These are phyloP conservation scores for Phataginus tetradactyla DNA, from an alignment of 2,797 vertebrate species.

Conservation along the genomic window DNA sequence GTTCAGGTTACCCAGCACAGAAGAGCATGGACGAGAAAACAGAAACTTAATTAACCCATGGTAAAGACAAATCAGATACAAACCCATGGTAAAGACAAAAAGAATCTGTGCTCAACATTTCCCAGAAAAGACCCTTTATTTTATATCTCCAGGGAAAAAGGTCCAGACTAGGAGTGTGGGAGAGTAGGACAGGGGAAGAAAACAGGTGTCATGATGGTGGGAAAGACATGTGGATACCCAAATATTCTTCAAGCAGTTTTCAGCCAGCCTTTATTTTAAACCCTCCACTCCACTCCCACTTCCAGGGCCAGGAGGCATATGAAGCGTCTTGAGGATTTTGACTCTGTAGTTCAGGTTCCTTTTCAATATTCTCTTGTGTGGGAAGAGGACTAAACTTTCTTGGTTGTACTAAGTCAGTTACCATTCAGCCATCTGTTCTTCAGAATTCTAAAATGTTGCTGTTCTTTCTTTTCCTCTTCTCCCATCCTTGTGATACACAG, in stretches of 20 bases:
- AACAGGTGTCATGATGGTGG: background rate
- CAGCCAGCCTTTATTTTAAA: background rate
- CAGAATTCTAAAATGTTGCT: background rate
- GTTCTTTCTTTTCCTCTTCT: background rate
- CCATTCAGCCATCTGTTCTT: background rate
- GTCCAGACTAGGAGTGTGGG: background rate
- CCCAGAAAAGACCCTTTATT: background rate
- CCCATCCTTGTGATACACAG: background rate
- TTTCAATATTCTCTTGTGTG: background rate
- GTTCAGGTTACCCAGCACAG: background rate
- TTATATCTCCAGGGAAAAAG: background rate
- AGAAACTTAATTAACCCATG: background rate
- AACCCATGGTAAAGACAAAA: background rate
- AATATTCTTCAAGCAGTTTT: background rate
- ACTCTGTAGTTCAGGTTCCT: background rate
- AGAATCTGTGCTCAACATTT: background rate
- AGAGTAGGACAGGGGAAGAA: accelerated
- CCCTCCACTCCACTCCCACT: background rate
- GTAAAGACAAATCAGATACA: background rate
- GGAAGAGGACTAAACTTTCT: background rate
- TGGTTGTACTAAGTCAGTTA: background rate
- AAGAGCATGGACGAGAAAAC: background rate
- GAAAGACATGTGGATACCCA: background rate
- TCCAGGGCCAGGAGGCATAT: background rate
- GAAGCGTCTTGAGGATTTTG: background rate